Conservation (phyloP, 2,797 vertebrate species). For the Esox masquinongy region DNA sequence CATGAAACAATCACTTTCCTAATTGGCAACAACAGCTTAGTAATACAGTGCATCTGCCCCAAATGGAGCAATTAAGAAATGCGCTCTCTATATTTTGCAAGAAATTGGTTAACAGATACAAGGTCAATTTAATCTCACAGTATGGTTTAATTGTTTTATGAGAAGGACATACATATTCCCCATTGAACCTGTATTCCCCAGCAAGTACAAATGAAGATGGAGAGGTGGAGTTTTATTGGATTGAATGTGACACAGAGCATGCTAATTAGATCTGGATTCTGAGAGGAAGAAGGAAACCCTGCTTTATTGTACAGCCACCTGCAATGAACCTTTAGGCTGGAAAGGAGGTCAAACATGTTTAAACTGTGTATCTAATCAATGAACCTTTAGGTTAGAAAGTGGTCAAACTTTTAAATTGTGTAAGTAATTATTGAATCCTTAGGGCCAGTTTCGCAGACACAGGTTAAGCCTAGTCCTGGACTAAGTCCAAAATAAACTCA, state of each 20-base stretch:
- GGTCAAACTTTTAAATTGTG: neutral
- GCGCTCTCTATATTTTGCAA: neutral
- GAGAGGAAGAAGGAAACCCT: neutral
- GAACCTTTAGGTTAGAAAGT: neutral
- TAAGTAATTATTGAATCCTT: neutral
- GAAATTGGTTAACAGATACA: constrained; percentile 17
- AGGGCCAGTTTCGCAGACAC: no score
- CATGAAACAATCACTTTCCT: constrained; percentile 31
- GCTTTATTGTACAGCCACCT: neutral
- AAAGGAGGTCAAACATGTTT: neutral
- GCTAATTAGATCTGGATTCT: constrained; percentile 2
- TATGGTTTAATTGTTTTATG: neutral
- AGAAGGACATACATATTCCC: constrained; percentile 2
- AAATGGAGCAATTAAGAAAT: constrained; percentile 34
- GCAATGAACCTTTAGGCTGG: neutral
- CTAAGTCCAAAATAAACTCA: no score
- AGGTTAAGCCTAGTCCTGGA: no score
- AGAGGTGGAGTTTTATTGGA: neutral
- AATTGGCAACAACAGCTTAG: constrained; percentile 31
- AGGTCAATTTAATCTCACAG: constrained; percentile 22
- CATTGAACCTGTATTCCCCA: constrained; percentile 3
- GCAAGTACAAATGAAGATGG: neutral
- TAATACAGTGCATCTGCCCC: constrained; percentile 8
- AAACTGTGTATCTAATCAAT: neutral
- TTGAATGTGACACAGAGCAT: neutral